Conservation (phyloP, 2,888 invertebrate species). For the Ophion ellenae region DNA sequence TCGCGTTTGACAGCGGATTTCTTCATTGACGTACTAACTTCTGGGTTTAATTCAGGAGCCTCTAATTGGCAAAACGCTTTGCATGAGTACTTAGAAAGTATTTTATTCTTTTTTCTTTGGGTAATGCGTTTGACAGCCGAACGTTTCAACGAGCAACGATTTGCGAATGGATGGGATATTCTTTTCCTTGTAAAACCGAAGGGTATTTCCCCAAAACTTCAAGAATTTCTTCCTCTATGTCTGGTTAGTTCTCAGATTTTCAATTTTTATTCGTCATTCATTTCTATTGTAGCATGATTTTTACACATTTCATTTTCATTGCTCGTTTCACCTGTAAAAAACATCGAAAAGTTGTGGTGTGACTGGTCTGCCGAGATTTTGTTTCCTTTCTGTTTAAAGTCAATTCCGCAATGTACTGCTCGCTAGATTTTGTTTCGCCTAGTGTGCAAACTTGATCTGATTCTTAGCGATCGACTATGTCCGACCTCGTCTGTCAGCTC, state of each 20-base stretch:
- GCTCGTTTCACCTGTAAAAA: too few relatives aligned
- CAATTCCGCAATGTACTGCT: too few relatives aligned
- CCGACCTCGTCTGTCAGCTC: too few relatives aligned
- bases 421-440: too few relatives aligned
- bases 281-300: too few relatives aligned
- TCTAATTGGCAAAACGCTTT: slow-evolving; percentile 25
- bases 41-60: slow-evolving; percentile 11
- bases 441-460: too few relatives aligned
- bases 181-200: neutral
- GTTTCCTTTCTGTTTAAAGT: too few relatives aligned
- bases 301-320: too few relatives aligned
- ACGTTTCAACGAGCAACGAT: slow-evolving; percentile 18
- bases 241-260: slow-evolving; percentile 5
- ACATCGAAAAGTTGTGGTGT: too few relatives aligned
- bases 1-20: slow-evolving; percentile 34
- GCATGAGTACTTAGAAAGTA: slow-evolving; percentile 24
- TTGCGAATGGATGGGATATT: slow-evolving; percentile 26
- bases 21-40: slow-evolving; percentile 34
- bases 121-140: slow-evolving; percentile 15
- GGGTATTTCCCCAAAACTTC: slow-evolving; percentile 8
- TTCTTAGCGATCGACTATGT: too few relatives aligned
- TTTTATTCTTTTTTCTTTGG: neutral
- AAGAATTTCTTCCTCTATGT: slow-evolving; percentile 4
- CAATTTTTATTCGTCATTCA: too few relatives aligned
- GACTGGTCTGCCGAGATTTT: too few relatives aligned